These are phyloP conservation scores for Seriola quinqueradiata DNA, from an alignment of 2,113 vertebrate species.

Conservation along the genomic window DNA sequence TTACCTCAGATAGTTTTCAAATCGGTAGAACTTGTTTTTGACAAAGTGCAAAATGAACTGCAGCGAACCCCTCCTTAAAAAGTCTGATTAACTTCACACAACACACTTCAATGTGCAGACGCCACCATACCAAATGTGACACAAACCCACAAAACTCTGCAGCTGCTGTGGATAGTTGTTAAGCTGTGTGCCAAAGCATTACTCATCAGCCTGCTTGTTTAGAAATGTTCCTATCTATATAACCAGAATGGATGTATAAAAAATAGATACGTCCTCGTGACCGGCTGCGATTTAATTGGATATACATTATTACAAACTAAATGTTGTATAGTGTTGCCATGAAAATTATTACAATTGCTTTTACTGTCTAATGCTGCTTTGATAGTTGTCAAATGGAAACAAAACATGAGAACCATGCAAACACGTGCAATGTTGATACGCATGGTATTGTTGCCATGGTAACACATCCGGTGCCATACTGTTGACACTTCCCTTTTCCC, in stretches of 20 bases:
- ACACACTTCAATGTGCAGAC: not conserved
- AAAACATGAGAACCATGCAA: not conserved
- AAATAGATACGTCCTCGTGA: not conserved
- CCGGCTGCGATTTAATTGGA: not conserved
- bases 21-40: too few relatives aligned
- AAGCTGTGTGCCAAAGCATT: constrained; percentile 5
- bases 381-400: not conserved
- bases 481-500: not conserved
- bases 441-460: not conserved
- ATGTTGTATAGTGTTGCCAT: too few relatives aligned
- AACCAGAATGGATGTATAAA: not conserved
- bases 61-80: not conserved
- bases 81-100: not conserved
- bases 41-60: too few relatives aligned
- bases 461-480: not conserved
- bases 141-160: constrained; percentile 11
- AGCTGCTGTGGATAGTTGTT: not conserved
- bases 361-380: too few relatives aligned
- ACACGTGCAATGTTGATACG: not conserved
- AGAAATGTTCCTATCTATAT: too few relatives aligned
- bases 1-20: too few relatives aligned
- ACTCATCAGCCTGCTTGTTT: constrained; percentile 1
- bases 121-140: constrained; percentile 1
- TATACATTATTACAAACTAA: not conserved
- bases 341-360: too few relatives aligned